Evolutionary conservation across 1,140 invertebrate species (phyloP).

Genomic region (Leptinotarsa defecta): DNA sequence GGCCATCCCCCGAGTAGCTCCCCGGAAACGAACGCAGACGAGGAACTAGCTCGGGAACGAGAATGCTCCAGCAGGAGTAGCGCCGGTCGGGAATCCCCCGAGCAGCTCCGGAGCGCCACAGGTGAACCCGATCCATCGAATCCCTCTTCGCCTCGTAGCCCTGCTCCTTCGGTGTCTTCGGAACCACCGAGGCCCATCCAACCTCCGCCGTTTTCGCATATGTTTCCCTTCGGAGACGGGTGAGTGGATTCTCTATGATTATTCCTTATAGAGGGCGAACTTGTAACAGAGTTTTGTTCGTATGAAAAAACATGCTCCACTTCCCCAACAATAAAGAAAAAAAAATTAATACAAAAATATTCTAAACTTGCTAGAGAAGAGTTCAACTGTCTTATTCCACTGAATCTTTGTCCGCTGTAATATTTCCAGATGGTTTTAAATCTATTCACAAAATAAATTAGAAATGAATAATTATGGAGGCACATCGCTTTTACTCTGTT

Average conservation of each 20-base stretch:
- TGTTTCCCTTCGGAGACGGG: constrained; percentile 54
- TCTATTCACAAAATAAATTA: too few species aligned
- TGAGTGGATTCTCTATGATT: constrained; percentile 34
- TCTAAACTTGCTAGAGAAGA: too few species aligned
- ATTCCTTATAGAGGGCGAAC: background rate
- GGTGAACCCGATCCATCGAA: constrained; percentile 45
- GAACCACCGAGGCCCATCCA: constrained; percentile 45
- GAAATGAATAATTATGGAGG: too few species aligned
- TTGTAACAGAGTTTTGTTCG: too few species aligned
- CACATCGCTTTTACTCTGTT: too few species aligned
- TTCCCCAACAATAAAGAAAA: too few species aligned
- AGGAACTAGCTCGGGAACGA: constrained; percentile 40
- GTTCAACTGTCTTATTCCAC: too few species aligned
- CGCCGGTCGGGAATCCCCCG: constrained; percentile 46
- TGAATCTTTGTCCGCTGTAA: too few species aligned
- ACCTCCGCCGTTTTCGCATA: constrained; percentile 50
- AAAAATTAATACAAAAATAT: too few species aligned
- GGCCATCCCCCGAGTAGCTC: constrained; percentile 40
- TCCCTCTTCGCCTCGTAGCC: constrained; percentile 50
- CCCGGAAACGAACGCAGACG: constrained; percentile 45
- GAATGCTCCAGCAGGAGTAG: constrained; percentile 52
- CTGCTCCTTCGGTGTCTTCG: constrained; percentile 47
- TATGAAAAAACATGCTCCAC: too few species aligned
- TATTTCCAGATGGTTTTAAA: too few species aligned
- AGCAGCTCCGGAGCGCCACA: constrained; percentile 37